Base-by-base conservation (phyloP, 2,797 vertebrate genomes). In the Chelon labrosus region DNA sequence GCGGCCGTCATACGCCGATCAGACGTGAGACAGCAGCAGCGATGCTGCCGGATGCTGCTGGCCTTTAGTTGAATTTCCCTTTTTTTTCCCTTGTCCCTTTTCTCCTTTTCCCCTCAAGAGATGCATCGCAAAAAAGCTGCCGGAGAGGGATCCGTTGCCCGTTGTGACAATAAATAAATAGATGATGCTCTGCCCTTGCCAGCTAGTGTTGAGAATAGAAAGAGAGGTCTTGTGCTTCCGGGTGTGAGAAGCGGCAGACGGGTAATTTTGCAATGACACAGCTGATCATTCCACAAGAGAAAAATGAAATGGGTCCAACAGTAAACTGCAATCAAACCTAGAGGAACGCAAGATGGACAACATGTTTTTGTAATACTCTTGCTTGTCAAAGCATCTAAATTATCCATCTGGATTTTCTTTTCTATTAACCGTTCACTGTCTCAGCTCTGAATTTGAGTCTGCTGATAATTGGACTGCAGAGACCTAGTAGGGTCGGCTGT, bases 81-180 rank as follows among this genome's bases (percentile, higher is more conserved):
- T 27, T 27, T 22, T 27, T 27, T 27, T 79, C 63, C 56, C 72
- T 65, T 75, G 79, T 70, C 70, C 75, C 70, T 78, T 81, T 77
- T 71, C 79, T 75, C 46, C 69, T 61, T 59, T 74, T 72, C 70
- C 54, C 53, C 37, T 37, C 57, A 46, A 63, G 51, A 82, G 65
- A 77, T 77, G 62, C 67, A 52, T 83, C 69, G 70, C 56, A 53
- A 82, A 77, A 6, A 14, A 63, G 37, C 74, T 22, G 47, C 77
- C 17, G 39, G 58, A 78, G 73, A 69, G 27, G 47, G 63, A 81
- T 67, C 19, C 44, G 53, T 78, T 77, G 73, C 66, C 16, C 13
- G 75, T 73, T 77, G 78, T 77, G 83, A 75, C 80, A 68, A 46
- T 63, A 83, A 80, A 84, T 73, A 88, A 78, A 83, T 42, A 62